A percentile compares a stretch with the other conserved stretches of the same genome.
Conservation (phyloP, 2,797 vertebrate species). For the Miichthys miiuy region DNA sequence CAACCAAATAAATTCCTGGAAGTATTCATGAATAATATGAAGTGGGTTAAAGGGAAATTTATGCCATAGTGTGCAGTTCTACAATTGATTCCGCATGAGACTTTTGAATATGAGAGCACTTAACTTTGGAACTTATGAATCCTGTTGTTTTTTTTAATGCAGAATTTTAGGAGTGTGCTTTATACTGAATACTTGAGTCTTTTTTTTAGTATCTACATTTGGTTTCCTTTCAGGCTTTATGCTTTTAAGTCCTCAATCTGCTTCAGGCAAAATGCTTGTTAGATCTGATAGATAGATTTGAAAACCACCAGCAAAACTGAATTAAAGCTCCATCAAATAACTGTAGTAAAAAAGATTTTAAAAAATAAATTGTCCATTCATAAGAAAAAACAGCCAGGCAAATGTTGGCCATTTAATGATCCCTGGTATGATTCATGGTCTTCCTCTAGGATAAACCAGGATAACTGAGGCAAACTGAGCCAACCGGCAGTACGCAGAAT, state of each 20-base stretch:
- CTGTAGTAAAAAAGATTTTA: background rate
- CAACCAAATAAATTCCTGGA: conserved; percentile 75
- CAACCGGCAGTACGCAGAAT: conserved; percentile 48
- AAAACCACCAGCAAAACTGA: background rate
- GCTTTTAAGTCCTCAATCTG: background rate
- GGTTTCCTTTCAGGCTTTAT: conserved; percentile 1
- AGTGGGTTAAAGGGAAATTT: conserved; percentile 55
- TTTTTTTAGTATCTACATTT: background rate
- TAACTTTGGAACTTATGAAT: conserved; percentile 21
- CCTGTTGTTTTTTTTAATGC: conserved; percentile 12
- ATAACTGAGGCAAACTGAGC: background rate
- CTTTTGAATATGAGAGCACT: conserved; percentile 45
- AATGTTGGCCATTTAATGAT: conserved; percentile 4
- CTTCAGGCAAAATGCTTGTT: conserved; percentile 7
- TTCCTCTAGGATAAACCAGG: background rate
- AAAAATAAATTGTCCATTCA: background rate
- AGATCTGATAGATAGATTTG: no score
- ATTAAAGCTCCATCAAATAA: background rate
- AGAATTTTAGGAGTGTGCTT: conserved; percentile 28
- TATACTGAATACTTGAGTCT: background rate
- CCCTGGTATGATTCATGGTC: background rate
- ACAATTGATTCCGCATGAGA: conserved; percentile 56
- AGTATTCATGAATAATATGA: conserved; percentile 71
- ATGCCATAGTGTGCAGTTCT: conserved; percentile 46
- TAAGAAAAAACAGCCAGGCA: background rate